Conservation (phyloP, 2,113 vertebrate genomes). For the Sinocyclocheilus rhinocerous region DNA sequence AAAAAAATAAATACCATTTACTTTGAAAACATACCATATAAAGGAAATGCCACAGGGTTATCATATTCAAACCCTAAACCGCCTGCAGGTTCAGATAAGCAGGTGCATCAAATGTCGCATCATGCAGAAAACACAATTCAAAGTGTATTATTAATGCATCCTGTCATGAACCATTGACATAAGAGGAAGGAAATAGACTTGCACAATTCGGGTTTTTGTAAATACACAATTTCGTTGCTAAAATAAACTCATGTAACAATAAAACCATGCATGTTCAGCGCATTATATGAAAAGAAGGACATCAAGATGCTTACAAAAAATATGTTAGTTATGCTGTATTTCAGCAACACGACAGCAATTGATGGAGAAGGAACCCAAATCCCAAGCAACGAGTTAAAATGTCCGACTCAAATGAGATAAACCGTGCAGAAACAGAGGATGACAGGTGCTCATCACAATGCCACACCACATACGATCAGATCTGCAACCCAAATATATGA, state of each 20-base stretch:
- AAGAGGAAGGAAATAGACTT: neutral
- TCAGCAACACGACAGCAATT: neutral
- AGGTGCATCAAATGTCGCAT: conserved; percentile 23
- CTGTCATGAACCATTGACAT: neutral
- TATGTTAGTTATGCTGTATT: neutral
- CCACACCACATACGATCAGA: neutral
- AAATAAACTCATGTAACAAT: neutral
- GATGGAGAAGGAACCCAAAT: neutral
- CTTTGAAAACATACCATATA: neutral
- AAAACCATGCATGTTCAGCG: neutral
- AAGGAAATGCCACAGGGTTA: neutral
- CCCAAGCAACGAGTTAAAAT: conserved; percentile 17
- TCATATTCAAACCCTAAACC: neutral
- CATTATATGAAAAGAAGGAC: neutral
- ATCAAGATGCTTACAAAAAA: neutral
- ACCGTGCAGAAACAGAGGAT: neutral
- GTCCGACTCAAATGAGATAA: conserved; percentile 6
- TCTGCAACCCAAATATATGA: neutral
- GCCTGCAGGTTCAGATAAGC: neutral
- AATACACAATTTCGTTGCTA: neutral
- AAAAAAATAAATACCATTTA: conserved; percentile 13
- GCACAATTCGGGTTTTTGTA: neutral
- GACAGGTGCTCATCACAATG: conserved; percentile 8
- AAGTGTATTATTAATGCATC: neutral
- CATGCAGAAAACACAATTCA: neutral